Base-by-base conservation (phyloP, 2,113 vertebrate species). In the Sylvia atricapilla region DNA sequence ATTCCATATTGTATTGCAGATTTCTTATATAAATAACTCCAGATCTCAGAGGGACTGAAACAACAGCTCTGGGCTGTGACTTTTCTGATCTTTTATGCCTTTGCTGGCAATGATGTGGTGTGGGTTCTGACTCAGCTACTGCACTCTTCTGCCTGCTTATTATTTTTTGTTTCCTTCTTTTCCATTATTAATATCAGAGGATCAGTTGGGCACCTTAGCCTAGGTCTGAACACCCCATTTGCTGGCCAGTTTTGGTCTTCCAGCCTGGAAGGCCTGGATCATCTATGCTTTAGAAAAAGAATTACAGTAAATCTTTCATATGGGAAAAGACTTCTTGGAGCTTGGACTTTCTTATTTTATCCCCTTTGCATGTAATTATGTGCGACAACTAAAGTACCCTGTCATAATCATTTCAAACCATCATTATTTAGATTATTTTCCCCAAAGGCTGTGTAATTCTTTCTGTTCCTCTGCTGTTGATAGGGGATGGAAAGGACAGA, bases 41-140 rank as follows among this genome's bases (percentile, higher is more conserved):
- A 37, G 68, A 7, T 77, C 87, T 76, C 83, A 27, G 7, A 58
- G 60, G 84, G 59, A 30, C 78, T 78, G 53, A 56, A 88, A 39
- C 78, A 80, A 83, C 59, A 69, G 4, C 35, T 94, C 63, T 90
- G 78, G 68, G 21, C 83, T 77, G 53, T n/a, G 79, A 55, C 90
- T 79, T 43, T 62, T 20, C 58, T 85, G 67, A n/a, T 87, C 64
- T 90, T 52, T 84, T 31, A 16, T 82, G 56, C 74, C 41, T 87
- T 84, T 82, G 63, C 76, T 97, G 94, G 86, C 89, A 91, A 68
- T 9, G 39, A 44, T 44, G 31, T 73, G 41, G 19, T 43, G 15
- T 24, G 3, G 10, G 64, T 69, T 76, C 72, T 90, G 64, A 92
- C 85, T 95, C 83, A 90, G 95, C 87, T 89, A 75, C 92, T 95